Conservation (phyloP, 2,113 vertebrate genomes). For the Gallinago jamesoni region DNA sequence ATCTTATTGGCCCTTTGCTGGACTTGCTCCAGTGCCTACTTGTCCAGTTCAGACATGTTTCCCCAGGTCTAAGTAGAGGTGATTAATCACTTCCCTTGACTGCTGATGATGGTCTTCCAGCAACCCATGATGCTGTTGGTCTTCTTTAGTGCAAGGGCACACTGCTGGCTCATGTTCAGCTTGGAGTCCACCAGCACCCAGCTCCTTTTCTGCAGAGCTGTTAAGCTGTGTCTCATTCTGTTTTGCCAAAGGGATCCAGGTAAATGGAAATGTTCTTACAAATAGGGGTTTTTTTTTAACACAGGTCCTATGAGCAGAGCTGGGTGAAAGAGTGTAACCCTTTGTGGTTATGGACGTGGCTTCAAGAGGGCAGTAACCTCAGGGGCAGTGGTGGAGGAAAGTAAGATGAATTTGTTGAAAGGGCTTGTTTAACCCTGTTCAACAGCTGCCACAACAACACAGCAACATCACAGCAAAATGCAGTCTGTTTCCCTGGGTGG, state of each 20-base stretch:
- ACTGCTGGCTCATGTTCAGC: background rate
- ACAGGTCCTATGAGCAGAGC: background rate
- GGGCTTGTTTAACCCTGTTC: background rate
- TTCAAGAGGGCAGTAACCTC: background rate
- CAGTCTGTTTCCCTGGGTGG: background rate
- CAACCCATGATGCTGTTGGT: background rate
- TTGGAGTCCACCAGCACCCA: background rate
- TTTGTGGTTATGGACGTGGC: background rate
- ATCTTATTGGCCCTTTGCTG: background rate
- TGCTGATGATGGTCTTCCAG: background rate
- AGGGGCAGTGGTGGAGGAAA: background rate
- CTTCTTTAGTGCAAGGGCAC: background rate
- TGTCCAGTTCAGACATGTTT: background rate
- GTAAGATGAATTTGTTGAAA: background rate
- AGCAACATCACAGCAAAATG: background rate
- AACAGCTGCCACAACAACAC: background rate
- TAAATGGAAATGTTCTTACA: background rate
- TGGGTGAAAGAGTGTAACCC: background rate
- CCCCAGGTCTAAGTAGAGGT: background rate
- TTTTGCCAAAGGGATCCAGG: background rate
- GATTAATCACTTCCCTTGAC: background rate
- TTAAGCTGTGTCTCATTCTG: accelerated
- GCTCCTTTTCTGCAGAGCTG: background rate
- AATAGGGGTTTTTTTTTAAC: background rate
- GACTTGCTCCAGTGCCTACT: background rate